These are phyloP conservation scores for Patiria miniata DNA, from an alignment of 35 echinoderm and acorn worm species.

Conservation along the genomic window DNA sequence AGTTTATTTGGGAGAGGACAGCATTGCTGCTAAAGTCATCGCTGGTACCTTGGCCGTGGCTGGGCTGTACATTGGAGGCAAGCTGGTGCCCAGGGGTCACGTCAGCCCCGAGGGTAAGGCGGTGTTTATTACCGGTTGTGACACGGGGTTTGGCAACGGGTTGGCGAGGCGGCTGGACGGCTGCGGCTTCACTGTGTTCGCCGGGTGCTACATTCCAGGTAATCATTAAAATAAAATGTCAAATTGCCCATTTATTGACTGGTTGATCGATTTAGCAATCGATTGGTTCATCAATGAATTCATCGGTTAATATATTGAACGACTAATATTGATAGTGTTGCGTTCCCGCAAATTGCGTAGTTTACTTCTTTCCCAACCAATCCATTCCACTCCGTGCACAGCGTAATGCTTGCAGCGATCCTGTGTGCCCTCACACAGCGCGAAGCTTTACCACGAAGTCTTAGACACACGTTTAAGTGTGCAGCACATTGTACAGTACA, in stretches of 20 bases:
- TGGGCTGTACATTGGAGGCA: slow-evolving; percentile 19
- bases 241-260: too few relatives aligned
- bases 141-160: slow-evolving; percentile 89
- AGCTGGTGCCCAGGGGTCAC: slow-evolving; percentile 47
- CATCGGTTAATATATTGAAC: too few relatives aligned
- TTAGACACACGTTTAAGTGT: too few relatives aligned
- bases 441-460: too few relatives aligned
- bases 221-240: background rate
- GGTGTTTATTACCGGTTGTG: slow-evolving; percentile 87
- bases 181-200: slow-evolving; percentile 76
- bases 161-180: slow-evolving; percentile 58
- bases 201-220: slow-evolving; percentile 57
- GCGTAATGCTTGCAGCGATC: too few relatives aligned
- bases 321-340: too few relatives aligned
- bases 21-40: slow-evolving; percentile 11
- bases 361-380: too few relatives aligned
- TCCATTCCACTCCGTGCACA: too few relatives aligned
- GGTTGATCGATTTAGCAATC: background rate
- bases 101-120: slow-evolving; percentile 64
- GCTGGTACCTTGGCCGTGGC: background rate
- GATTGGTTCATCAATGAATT: background rate
- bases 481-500: too few relatives aligned
- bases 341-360: too few relatives aligned
- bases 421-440: too few relatives aligned
- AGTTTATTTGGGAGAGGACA: background rate